These are phyloP conservation scores for Amphibalanus amphitrite DNA, from an alignment of 1,140 invertebrate genomes.

Conservation along the genomic window DNA sequence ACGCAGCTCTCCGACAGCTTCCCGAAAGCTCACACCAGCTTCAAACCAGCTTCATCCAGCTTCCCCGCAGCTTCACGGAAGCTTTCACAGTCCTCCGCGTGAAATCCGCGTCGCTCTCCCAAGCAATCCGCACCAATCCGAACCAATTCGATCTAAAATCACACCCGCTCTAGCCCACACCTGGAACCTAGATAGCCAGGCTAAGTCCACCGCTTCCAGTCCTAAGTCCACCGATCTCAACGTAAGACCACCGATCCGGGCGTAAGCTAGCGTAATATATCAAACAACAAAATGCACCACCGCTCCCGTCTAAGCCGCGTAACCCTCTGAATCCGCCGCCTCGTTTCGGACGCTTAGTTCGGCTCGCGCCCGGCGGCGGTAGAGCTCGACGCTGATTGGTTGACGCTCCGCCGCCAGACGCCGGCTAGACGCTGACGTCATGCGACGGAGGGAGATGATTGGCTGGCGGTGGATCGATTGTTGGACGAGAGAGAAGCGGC, in stretches of 20 bases:
- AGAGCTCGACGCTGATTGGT: neutral
- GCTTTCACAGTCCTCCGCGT: too few relatives aligned
- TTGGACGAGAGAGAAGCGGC: neutral
- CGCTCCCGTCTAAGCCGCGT: neutral
- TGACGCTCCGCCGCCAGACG: too few relatives aligned
- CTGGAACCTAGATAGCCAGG: neutral
- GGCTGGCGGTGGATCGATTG: neutral
- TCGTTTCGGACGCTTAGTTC: neutral
- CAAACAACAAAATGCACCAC: constrained; percentile 1
- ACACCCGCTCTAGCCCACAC: neutral
- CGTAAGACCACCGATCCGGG: neutral
- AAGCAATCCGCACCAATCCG: neutral
- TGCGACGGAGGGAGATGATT: neutral
- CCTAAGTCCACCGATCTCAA: neutral
- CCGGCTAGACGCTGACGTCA: neutral
- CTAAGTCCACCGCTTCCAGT: too few relatives aligned
- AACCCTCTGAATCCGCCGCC: neutral
- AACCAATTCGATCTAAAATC: neutral
- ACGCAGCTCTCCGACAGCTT: too few relatives aligned
- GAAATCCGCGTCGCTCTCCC: neutral
- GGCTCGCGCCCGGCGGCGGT: too few relatives aligned
- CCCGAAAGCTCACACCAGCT: too few relatives aligned
- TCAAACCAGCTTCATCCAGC: too few relatives aligned
- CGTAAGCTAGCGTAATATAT: neutral
- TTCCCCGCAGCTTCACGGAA: too few relatives aligned